A percentile compares a stretch with the other conserved stretches of the same genome.
phyloP scores from a whole-genome alignment of 1,140 invertebrate species.

The Rhagoletis pomonella region DNA sequence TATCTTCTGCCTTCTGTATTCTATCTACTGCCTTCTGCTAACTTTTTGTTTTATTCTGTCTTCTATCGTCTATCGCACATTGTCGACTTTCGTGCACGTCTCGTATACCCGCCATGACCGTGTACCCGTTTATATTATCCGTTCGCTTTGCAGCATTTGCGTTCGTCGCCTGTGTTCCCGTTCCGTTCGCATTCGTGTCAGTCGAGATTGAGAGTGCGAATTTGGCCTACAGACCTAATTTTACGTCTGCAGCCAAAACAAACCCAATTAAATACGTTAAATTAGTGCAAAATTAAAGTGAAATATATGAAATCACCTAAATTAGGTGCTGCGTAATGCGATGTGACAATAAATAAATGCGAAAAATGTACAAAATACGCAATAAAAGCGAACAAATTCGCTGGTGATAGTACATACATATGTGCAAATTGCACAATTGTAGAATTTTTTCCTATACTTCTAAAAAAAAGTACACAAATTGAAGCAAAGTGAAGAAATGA shows the following conservation, averaged over 20 bases:
- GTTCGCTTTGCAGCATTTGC: slow-evolving; percentile 55
- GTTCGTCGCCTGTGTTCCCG: slow-evolving; percentile 53
- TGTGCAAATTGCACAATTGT: slow-evolving; percentile 51
- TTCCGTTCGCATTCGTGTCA: slow-evolving; percentile 65
- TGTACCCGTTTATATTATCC: not conserved
- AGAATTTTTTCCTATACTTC: slow-evolving; percentile 3
- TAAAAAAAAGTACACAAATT: not conserved
- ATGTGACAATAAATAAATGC: slow-evolving; percentile 12
- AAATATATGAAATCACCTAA: slow-evolving; percentile 16
- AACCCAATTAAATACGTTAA: slow-evolving; percentile 40
- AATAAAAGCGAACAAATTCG: not conserved
- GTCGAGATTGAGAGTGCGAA: slow-evolving; percentile 56
- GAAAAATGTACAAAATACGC: slow-evolving; percentile 10
- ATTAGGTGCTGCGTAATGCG: not conserved
- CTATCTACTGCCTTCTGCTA: not conserved
- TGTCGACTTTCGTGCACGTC: slow-evolving; percentile 62
- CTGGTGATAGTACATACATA: not conserved
- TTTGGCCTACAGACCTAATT: slow-evolving; percentile 74
- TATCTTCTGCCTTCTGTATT: not conserved
- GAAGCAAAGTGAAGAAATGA: not conserved
- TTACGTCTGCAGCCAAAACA: slow-evolving; percentile 64
- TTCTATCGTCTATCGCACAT: slow-evolving; percentile 59
- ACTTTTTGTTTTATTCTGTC: slow-evolving; percentile 21
- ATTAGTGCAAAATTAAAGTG: slow-evolving; percentile 26
- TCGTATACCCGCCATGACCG: too few species aligned